Base-by-base conservation (phyloP, 2,113 vertebrate genomes). In the Haemorhous mexicanus region DNA sequence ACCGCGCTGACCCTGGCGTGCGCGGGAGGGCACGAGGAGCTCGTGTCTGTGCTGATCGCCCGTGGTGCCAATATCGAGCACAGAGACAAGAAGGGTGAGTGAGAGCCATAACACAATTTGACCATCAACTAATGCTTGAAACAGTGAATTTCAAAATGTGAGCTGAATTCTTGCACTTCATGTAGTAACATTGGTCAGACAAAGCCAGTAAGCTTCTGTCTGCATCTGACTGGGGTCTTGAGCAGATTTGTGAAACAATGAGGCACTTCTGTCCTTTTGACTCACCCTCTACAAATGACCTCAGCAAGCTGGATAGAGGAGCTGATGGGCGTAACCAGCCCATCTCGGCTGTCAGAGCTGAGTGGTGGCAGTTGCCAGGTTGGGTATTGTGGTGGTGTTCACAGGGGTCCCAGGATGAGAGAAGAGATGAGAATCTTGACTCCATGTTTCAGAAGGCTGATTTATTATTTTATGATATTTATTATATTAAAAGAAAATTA, bases 41-140 rank as follows among this genome's bases (percentile, higher is more conserved):
- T 99, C 2, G 99, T 99, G 46, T 99, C 99, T 6, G 99, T 99
- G 58, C 98, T 99, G 50, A 99, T 99, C 83, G 98, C 99, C 46
- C 98, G 99, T 68, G 99, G 99, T 97, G 99, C 99, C 96, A 99
- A 99, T 96, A 99, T 99, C 84, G 99, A 99, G 89, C 99, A 99
- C 95, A 98, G 99, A 95, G 99, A 99, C 97, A 99, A 99, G 97
- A 99, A 99, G 97, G 99, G 99, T 99, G 97, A 92, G 96, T 37
- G 73, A 12, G 22, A 74, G 18, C 35, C 44, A 52, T 32, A 55
- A 41, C 66, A 35, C 33, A 24, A 3, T 39, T 13, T 43, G n/a
- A 19, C 15, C 1, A 0, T 5, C 9, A 81, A 2, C 47, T 85
- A 5, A 24, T 77, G 5, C 11, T 20, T 47, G 30, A 50, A 86